Percentiles rank a stretch among this genome's conserved stretches.
Conservation (phyloP, 2,888 invertebrate species). For the Hyppa rectilinea region DNA sequence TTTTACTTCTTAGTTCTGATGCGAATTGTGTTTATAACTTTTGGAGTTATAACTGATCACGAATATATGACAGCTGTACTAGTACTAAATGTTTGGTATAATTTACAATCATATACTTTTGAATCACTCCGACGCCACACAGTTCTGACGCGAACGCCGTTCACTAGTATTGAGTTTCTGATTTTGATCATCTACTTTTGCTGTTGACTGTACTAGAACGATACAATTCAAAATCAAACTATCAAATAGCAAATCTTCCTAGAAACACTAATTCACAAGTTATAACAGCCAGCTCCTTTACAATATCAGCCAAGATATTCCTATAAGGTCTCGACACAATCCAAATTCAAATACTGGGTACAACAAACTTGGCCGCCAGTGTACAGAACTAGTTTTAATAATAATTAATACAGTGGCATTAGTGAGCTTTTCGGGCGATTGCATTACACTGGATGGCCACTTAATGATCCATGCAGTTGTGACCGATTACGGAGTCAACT, state of each 20-base stretch:
- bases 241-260: not conserved
- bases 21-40: no score
- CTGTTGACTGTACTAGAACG: no score
- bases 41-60: no score
- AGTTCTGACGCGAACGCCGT: no score
- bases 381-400: slow-evolving; percentile 70
- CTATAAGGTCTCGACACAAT: not conserved
- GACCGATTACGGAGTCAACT: slow-evolving; percentile 53
- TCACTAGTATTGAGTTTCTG: no score
- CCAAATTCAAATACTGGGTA: slow-evolving; percentile 48
- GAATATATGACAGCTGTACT: no score
- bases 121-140: no score
- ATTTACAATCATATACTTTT: no score
- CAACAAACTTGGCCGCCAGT: slow-evolving; percentile 48
- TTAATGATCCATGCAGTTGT: slow-evolving; percentile 67
- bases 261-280: slow-evolving; percentile 6
- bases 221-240: slow-evolving; percentile 9
- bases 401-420: slow-evolving; percentile 72
- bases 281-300: slow-evolving; percentile 14
- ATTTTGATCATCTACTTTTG: no score
- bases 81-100: no score
- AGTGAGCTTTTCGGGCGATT: slow-evolving; percentile 71
- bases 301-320: slow-evolving; percentile 33
- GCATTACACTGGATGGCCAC: slow-evolving; percentile 65
- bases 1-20: no score